A percentile compares a stretch with the other conserved stretches of the same genome.
Evolutionary conservation across 2,888 invertebrate genomes (phyloP).

Genomic region (Cyaniris semiargus): DNA sequence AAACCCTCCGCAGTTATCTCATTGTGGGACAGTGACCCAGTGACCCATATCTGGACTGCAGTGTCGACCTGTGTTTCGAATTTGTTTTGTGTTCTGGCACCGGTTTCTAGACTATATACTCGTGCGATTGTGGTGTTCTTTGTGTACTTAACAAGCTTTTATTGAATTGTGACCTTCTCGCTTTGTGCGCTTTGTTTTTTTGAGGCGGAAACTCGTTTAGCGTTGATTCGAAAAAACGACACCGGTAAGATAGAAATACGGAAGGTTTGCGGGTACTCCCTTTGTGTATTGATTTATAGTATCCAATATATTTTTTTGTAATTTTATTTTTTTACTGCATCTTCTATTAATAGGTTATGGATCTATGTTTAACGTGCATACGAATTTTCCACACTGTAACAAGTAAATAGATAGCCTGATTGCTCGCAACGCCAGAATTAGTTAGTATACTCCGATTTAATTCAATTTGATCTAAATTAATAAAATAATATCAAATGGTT

Average conservation of each 20-base stretch:
- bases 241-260: background rate
- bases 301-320: background rate
- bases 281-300: background rate
- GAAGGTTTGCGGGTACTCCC: background rate
- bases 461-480: too few relatives aligned
- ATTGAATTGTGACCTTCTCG: constrained; percentile 25
- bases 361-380: too few relatives aligned
- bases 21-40: constrained; percentile 74
- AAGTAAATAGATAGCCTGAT: too few relatives aligned
- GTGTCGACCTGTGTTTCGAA: constrained; percentile 64
- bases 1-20: constrained; percentile 71
- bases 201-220: background rate
- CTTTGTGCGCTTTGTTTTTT: background rate
- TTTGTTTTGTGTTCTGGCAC: constrained; percentile 73
- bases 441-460: too few relatives aligned
- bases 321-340: too few relatives aligned
- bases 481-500: too few relatives aligned
- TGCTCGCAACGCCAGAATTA: too few relatives aligned
- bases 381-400: too few relatives aligned
- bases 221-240: background rate
- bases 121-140: constrained; percentile 47
- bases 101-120: constrained; percentile 65
- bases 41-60: constrained; percentile 74
- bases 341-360: too few relatives aligned
- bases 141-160: constrained; percentile 32